Percentiles rank a stretch among this genome's conserved stretches.
Evolutionary conservation across 2,797 vertebrate species (phyloP).

Genomic region (Arnoldichthys spilopterus): DNA sequence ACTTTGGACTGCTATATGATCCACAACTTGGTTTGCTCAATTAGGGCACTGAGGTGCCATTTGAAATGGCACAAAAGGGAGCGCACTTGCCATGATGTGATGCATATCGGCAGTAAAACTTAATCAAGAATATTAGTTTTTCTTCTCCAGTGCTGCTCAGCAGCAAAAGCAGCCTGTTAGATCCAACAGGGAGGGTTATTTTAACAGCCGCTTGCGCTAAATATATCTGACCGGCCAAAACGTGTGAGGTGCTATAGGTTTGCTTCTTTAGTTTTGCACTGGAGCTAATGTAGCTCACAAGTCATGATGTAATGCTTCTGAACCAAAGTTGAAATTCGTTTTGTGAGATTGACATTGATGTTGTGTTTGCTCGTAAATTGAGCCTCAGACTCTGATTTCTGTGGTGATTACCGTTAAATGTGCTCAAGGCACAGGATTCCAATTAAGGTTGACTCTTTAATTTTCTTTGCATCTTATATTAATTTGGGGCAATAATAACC

Average conservation of each 20-base stretch:
- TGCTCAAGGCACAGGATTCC: too few species aligned
- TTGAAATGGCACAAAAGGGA: neutral
- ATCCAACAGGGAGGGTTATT: neutral
- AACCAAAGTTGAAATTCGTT: too few species aligned
- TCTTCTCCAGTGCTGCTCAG: neutral
- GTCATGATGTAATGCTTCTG: too few species aligned
- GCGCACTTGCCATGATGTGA: slow-evolving; percentile 4
- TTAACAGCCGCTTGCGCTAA: neutral
- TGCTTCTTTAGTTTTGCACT: too few species aligned
- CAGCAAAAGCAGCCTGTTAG: neutral
- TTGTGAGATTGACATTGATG: too few species aligned
- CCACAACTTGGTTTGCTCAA: neutral
- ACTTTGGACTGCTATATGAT: slow-evolving; percentile 32
- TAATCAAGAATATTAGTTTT: neutral
- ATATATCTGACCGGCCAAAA: neutral
- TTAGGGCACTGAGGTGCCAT: slow-evolving; percentile 13
- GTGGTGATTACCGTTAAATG: too few species aligned
- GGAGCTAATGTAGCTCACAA: neutral
- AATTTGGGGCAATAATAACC: too few species aligned
- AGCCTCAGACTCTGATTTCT: too few species aligned
- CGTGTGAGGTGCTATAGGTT: neutral
- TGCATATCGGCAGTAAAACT: neutral
- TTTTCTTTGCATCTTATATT: too few species aligned
- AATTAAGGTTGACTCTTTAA: too few species aligned
- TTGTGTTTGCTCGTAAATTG: too few species aligned